Evolutionary conservation across 2,113 vertebrate species (phyloP).

Genomic region (Nesospiza acunhae): DNA sequence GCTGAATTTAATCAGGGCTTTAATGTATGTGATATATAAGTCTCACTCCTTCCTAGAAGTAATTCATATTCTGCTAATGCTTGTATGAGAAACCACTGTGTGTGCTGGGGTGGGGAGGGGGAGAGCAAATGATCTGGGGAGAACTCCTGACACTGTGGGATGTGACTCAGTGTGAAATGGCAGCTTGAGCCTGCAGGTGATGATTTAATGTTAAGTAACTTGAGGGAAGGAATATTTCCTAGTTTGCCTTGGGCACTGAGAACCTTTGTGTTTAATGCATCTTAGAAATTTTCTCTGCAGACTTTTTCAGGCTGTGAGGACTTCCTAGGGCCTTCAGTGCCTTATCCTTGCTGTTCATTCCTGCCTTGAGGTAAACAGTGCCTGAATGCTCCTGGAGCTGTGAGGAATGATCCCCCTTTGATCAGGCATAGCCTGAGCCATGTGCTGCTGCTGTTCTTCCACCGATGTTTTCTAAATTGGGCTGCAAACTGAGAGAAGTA

Average conservation of each 20-base stretch:
- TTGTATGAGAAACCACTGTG: neutral
- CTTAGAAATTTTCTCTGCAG: neutral
- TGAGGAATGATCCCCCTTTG: neutral
- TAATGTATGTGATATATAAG: neutral
- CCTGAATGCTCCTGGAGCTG: neutral
- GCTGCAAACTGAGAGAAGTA: neutral
- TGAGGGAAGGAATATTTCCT: neutral
- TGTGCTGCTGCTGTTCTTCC: neutral
- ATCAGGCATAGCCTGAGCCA: neutral
- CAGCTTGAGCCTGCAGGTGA: neutral
- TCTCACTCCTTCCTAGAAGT: neutral
- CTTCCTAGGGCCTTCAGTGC: neutral
- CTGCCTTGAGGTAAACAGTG: neutral
- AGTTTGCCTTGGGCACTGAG: neutral
- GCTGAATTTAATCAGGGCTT: neutral
- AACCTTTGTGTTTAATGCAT: neutral
- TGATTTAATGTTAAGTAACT: neutral
- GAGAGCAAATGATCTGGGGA: neutral
- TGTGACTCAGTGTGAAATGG: neutral
- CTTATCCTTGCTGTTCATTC: neutral
- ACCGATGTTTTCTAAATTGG: neutral
- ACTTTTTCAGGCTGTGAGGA: neutral
- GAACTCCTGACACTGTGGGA: neutral
- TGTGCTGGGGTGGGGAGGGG: neutral
- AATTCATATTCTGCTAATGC: neutral